These are phyloP conservation scores for Rhabdomys pumilio DNA, from an alignment of 2,797 vertebrate species.

Conservation along the genomic window DNA sequence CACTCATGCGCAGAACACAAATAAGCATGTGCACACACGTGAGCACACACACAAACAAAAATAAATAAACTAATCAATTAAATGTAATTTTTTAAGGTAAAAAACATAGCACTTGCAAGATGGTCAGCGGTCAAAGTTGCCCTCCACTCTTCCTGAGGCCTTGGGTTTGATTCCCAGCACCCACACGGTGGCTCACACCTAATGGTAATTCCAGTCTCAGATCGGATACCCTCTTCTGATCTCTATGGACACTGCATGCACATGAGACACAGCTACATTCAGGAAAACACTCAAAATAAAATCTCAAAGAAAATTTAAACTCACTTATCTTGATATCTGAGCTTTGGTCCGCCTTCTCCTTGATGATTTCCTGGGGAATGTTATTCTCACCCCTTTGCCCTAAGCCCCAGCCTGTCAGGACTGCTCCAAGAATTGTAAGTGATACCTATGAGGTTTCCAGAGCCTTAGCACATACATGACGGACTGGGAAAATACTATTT, in stretches of 20 bases:
- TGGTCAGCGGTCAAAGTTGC: neutral
- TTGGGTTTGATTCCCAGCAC: neutral
- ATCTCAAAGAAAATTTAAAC: neutral
- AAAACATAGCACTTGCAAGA: neutral
- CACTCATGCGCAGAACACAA: too few species aligned
- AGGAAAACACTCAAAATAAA: neutral
- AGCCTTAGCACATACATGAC: neutral
- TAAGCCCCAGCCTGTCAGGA: neutral
- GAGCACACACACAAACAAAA: too few species aligned
- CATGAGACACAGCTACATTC: neutral
- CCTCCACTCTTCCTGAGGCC: neutral
- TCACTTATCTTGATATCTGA: neutral
- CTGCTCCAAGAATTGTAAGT: neutral
- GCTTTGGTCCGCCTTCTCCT: neutral
- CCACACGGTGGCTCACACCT: neutral
- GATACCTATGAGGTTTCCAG: neutral
- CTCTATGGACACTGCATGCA: neutral
- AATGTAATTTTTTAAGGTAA: neutral
- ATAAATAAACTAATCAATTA: neutral
- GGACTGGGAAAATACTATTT: neutral
- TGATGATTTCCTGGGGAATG: neutral
- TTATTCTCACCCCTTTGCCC: neutral
- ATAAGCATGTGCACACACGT: too few species aligned
- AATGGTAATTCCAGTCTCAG: neutral
- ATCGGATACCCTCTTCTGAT: neutral